Base-by-base conservation (phyloP, 2,113 vertebrate species). In the Ceuthmochares aereus region DNA sequence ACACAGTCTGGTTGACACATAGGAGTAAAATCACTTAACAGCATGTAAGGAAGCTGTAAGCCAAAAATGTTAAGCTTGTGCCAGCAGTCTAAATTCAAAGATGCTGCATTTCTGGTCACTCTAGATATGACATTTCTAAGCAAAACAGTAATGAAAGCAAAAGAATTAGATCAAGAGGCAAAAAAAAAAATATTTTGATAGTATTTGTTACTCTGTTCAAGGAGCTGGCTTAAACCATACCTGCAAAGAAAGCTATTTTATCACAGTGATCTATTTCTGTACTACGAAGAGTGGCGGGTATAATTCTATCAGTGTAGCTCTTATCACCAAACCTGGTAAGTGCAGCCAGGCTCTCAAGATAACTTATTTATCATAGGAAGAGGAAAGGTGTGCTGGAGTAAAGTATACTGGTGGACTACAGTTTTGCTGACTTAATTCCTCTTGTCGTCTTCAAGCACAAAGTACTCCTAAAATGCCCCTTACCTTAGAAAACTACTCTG, bases 261-360 rank as follows among this genome's bases (percentile, higher is more conserved):
- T 95, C 76, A 89, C n/a, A 75, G 12, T 68, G 34, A 81, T 90
- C 64, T 84, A 52, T 75, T 92, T 84, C 76, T 84, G 52, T 47
- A 60, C 60, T 90, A 68, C 76, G 84, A 84, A 26, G 80, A 90
- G 64, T 72, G 80, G n/a, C 49, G 92, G 64, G 23, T 78, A 64
- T 92, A 93, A 92, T 84, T 93, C 80, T 91, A 60, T 90, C 89
- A 95, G 26, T 63, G 63, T 30, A 87, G 64, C 80, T 89, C 67
- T 95, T 95, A 90, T 95, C 92, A 64, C 43, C 72, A 89, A 96
- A 77, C 73, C 73, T 78, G 63, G 56, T 93, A 92, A 95, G 76
- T 74, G 64, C 69, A 91, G 23, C 56, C 80, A 83, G 43, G 27
- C 51, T 96, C 69, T 92, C 56, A 63, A 86, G 86, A 84, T 92